Base-by-base conservation (phyloP, 2,113 vertebrate species). In the Bubo scandiacus region DNA sequence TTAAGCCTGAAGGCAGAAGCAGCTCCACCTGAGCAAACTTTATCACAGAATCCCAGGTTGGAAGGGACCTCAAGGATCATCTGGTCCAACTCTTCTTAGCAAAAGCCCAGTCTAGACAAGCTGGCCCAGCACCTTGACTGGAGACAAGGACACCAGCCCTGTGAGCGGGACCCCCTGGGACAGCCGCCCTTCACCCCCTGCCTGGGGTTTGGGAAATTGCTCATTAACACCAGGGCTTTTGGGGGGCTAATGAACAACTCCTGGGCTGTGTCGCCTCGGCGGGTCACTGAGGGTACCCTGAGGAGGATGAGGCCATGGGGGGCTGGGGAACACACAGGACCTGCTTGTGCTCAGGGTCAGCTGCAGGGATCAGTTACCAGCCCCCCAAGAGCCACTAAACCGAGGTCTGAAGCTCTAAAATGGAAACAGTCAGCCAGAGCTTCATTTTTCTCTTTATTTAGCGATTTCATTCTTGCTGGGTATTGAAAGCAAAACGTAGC, bases 101-200 rank as follows among this genome's bases (percentile, higher is more conserved):
- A 52, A 54, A 54, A 73, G 29, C 22, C 23, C 4, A 1, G 38
- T 43, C 22, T 18, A 34, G 71, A 25, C 11, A 18, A 16, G 38
- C 22, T 25, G 26, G 45, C 45, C 20, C 45, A 47, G 45, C 45
- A 47, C 19, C 45, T 25, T 49, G 45, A 9, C 6, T 13, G 52
- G 57, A 70, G 51, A 11, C 0, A 1, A 51, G 40, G 25, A 15
- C 3, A 5, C 19, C 5, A 54, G 57, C n/a, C n/a, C 40, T 27
- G 9, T 2, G 11, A 47, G 43, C 0, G 5, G 77, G 38, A 45
- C 6, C 4, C 23, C 70, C 68, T 7, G 27, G 29, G 40, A 16
- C 23, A 57, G 36, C 27, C 29, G 26, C 63, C 23, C 12, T 6
- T 32, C 5, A 0, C 15, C 16, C 62, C 19, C 49, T 14, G 14